Percentiles rank a stretch among this genome's conserved stretches.
phyloP scores from a whole-genome alignment of 2,113 vertebrate species.

The Chitala chitala region DNA sequence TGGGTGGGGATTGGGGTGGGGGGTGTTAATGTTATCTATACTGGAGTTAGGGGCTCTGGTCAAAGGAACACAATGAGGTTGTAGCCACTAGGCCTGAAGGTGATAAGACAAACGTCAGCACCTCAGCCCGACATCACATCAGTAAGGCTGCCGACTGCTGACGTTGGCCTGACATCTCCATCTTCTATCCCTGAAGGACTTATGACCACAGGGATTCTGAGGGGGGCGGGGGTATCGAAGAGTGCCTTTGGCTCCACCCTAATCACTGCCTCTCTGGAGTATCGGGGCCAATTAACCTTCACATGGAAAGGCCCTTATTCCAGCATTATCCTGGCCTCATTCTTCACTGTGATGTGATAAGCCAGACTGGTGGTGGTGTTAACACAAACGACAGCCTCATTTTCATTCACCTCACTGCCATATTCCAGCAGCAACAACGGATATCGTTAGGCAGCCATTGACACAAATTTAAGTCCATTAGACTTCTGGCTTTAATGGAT shows the following conservation, averaged over 20 bases:
- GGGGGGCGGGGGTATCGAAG: neutral
- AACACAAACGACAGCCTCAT: neutral
- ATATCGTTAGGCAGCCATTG: neutral
- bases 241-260: neutral
- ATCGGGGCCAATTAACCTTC: constrained; percentile 8
- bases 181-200: neutral
- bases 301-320: neutral
- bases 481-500: neutral
- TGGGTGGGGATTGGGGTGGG: too few relatives aligned
- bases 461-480: neutral
- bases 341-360: neutral
- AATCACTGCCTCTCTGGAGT: constrained; percentile 20
- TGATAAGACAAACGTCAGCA: constrained; percentile 13
- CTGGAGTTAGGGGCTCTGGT: neutral
- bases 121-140: constrained; percentile 21
- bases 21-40: neutral
- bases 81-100: constrained; percentile 2
- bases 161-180: too few relatives aligned
- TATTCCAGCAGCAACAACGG: neutral
- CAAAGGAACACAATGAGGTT: constrained; percentile 17
- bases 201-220: neutral
- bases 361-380: neutral
- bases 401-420: neutral
- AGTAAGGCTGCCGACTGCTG: constrained; percentile 11
- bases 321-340: neutral